phyloP scores from a whole-genome alignment of 2,113 vertebrate species.

The Ceyx margarethae region DNA sequence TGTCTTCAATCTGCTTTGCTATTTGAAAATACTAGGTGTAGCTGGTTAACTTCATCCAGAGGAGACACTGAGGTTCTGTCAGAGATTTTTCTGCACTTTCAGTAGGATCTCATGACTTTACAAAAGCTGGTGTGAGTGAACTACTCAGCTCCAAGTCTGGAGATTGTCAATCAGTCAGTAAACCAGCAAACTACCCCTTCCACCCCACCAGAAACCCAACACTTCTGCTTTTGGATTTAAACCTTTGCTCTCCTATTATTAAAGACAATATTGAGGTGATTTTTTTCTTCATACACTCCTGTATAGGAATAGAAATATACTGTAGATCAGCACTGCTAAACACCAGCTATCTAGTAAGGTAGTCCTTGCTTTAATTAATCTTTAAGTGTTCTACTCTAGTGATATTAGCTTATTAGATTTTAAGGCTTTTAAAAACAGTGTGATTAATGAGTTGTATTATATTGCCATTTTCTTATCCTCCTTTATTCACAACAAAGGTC shows the following conservation, averaged over 20 bases:
- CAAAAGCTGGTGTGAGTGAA: not conserved
- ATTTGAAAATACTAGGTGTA: not conserved
- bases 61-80: not conserved
- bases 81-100: not conserved
- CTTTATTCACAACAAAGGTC: not conserved
- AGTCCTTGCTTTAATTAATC: not conserved
- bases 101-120: not conserved
- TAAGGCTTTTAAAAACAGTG: not conserved
- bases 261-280: not conserved
- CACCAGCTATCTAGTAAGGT: not conserved
- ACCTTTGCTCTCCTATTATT: not conserved
- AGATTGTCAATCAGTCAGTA: not conserved
- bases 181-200: not conserved
- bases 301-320: not conserved
- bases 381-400: not conserved
- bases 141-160: not conserved
- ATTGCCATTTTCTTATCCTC: not conserved
- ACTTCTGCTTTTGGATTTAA: not conserved
- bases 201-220: not conserved
- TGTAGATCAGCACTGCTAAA: not conserved
- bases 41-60: not conserved
- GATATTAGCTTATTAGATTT: not conserved
- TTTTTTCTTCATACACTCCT: not conserved
- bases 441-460: not conserved
- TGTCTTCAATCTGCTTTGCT: not conserved